A percentile compares a stretch with the other conserved stretches of the same genome.
phyloP scores from a whole-genome alignment of 2,888 invertebrate species.

The Dusona sp. region DNA sequence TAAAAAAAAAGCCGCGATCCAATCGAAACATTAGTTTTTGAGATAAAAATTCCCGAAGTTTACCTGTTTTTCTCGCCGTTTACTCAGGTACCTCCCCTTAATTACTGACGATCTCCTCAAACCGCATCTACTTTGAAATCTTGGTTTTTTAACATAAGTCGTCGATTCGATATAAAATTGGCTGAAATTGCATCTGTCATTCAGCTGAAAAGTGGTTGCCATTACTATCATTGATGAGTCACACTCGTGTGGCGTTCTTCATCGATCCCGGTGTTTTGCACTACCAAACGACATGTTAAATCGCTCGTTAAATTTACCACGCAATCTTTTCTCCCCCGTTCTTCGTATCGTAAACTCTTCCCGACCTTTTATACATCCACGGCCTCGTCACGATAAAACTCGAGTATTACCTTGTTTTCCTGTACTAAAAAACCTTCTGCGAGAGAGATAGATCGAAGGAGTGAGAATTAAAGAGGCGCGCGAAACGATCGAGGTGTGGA shows the following conservation, averaged over 20 bases:
- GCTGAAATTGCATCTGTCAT: neutral
- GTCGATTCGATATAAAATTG: neutral
- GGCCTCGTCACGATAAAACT: constrained; percentile 26
- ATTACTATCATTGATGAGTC: constrained; percentile 50
- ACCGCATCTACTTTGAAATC: neutral
- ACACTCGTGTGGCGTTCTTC: constrained; percentile 33
- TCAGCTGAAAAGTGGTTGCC: neutral
- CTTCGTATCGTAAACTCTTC: constrained; percentile 2
- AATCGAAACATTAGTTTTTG: no score
- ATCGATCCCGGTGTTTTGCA: constrained; percentile 41
- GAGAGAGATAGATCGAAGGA: neutral
- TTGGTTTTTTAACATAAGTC: no score
- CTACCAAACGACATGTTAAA: neutral
- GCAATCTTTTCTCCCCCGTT: constrained; percentile 43
- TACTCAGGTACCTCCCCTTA: no score
- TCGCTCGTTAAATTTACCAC: constrained; percentile 54
- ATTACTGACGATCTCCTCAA: neutral
- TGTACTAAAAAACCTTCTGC: constrained; percentile 17
- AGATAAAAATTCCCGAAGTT: no score
- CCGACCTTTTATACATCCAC: constrained; percentile 12
- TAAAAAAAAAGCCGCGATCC: no score
- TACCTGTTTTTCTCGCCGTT: no score
- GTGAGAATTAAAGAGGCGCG: constrained; percentile 20
- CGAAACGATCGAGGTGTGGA: constrained; percentile 27
- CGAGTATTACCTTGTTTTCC: constrained; percentile 52